Base-by-base conservation (phyloP, 2,888 invertebrate species). In the Agriopis leucophaearia region DNA sequence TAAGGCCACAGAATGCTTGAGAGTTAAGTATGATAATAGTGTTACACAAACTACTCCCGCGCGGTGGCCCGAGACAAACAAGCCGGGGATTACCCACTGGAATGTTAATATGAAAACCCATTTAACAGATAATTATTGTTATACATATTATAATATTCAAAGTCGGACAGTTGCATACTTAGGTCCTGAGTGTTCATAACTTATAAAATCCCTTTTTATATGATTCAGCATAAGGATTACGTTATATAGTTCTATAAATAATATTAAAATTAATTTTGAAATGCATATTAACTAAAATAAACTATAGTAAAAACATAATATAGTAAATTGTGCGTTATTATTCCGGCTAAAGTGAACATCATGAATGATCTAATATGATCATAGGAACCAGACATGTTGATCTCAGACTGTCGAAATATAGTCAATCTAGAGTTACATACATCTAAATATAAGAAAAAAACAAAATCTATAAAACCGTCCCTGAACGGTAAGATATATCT, bases 331-430 rank as follows among this genome's bases (percentile, higher is more conserved):
- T 88, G 88, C 89, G 85, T 84, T 76, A 18, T 76, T 75, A 73
- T 77, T 78, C 76, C 47, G 70, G 76, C 75, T 77, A 69, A 74
- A 74, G 78, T 59, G 52, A 63, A 77, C 27, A 27, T 27, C 27
- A 27, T 27, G 77, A 76, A 10, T 38, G 9, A 38, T 38, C 1
- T 38, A 27, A 78, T 76, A 76, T 81, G 79, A 78, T 73, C 51
- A 76, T 83, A 86, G 86, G 83, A 86, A 88, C 85, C 83, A 82
- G 80, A 80, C 66, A 72, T 80, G 78, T 79, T 48, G 78, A 75
- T 79, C 73, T 72, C 63, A 58, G 64, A 75, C 70, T 66, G 58
- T 60, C 69, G 57, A 47, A 59, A 45, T 68, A 73, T 55, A 65
- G 54, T 65, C 51, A 58, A 44, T 58, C 66, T 71, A 73, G 56